phyloP scores from a whole-genome alignment of 1,140 invertebrate species.

The Helicorthomorpha holstii region DNA sequence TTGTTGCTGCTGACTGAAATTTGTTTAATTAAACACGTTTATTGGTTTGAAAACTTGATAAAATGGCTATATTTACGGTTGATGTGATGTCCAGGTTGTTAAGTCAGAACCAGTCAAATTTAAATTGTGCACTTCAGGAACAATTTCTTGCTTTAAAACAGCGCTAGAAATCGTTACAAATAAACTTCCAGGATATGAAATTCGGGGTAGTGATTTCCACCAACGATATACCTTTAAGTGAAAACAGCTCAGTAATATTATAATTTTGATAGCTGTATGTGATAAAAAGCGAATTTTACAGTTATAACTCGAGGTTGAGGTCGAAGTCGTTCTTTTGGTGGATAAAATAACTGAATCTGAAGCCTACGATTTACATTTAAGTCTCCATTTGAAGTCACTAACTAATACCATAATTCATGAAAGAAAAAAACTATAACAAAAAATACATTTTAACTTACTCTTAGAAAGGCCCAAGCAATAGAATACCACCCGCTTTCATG shows the following conservation, averaged over 20 bases:
- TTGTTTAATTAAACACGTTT: too few relatives aligned
- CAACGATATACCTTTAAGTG: neutral
- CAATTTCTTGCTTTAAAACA: too few relatives aligned
- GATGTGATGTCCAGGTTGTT: too few relatives aligned
- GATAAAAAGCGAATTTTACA: too few relatives aligned
- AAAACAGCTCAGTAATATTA: neutral
- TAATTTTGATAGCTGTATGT: too few relatives aligned
- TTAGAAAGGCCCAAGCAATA: constrained; percentile 1
- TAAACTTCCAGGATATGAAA: neutral
- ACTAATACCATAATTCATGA: neutral
- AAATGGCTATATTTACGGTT: too few relatives aligned
- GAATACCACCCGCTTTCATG: neutral
- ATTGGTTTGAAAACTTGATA: too few relatives aligned
- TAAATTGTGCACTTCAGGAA: too few relatives aligned
- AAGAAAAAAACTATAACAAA: neutral
- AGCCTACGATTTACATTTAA: neutral
- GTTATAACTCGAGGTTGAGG: neutral
- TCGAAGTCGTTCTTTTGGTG: neutral
- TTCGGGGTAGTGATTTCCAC: neutral
- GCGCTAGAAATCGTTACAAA: neutral
- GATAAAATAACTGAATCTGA: neutral
- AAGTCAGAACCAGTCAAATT: too few relatives aligned
- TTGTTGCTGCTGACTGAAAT: too few relatives aligned
- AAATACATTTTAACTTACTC: too few relatives aligned
- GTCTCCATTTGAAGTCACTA: neutral